phyloP scores from a whole-genome alignment of 2,888 invertebrate species.

The Thereva unica region DNA sequence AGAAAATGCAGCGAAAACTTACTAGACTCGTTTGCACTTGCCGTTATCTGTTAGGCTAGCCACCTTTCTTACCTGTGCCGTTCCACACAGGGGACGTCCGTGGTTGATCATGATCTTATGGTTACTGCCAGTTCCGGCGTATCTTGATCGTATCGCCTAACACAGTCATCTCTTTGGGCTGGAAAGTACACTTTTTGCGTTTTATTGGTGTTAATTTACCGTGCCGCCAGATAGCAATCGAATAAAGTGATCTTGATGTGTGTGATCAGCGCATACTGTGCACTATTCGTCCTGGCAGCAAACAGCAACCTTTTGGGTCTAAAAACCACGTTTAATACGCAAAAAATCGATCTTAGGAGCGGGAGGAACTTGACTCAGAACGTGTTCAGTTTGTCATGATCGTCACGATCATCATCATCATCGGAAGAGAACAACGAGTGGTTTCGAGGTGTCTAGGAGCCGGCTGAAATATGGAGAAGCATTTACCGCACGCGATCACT shows the following conservation, averaged over 20 bases:
- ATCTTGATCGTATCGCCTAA: constrained; percentile 6
- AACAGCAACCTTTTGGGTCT: too few relatives aligned
- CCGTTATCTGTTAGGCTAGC: constrained; percentile 17
- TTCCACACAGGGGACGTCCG: constrained; percentile 6
- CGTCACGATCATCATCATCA: constrained; percentile 27
- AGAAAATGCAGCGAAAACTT: constrained; percentile 29
- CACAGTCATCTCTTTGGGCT: constrained; percentile 7
- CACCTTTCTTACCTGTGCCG: not conserved
- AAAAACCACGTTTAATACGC: not conserved
- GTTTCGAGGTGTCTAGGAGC: constrained; percentile 2
- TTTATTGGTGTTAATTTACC: constrained; percentile 28
- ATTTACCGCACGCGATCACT: constrained; percentile 36
- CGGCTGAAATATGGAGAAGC: constrained; percentile 19
- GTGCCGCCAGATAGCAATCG: constrained; percentile 22
- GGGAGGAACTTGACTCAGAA: not conserved
- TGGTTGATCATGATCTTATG: constrained; percentile 14
- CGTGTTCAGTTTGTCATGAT: constrained; percentile 34
- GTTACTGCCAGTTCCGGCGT: constrained; percentile 14
- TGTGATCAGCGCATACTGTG: constrained; percentile 16
- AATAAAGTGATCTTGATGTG: constrained; percentile 23
- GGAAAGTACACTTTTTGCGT: constrained; percentile 23
- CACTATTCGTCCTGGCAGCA: too few relatives aligned
- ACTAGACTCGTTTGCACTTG: constrained; percentile 32
- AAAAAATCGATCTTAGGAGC: not conserved
- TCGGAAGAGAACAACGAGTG: constrained; percentile 2